Evolutionary conservation across 1,140 invertebrate species (phyloP).

Genomic region (Drosophila serrata): DNA sequence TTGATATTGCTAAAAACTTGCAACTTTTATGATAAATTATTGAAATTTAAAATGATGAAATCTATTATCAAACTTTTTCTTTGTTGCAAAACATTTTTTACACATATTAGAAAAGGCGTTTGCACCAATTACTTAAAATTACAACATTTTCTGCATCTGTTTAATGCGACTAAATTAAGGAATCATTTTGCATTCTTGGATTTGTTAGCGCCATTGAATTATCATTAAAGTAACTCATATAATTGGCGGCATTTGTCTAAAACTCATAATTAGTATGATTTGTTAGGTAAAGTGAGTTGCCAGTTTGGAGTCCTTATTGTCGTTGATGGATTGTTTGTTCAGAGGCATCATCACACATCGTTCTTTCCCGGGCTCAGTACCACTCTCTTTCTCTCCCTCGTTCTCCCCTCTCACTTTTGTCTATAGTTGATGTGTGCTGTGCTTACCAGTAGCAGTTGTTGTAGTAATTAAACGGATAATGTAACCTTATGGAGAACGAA

Average conservation of each 20-base stretch:
- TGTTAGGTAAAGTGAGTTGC: slow-evolving; percentile 13
- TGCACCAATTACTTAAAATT: not conserved
- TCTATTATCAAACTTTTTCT: not conserved
- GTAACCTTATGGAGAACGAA: slow-evolving; percentile 82
- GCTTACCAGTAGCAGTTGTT: slow-evolving; percentile 82
- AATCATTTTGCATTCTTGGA: not conserved
- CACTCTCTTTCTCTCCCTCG: slow-evolving; percentile 8
- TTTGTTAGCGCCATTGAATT: slow-evolving; percentile 4
- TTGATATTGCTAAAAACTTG: not conserved
- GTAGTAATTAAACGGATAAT: slow-evolving; percentile 85
- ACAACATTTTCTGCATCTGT: not conserved
- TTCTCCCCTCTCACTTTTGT: slow-evolving; percentile 10
- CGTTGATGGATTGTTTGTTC: slow-evolving; percentile 18
- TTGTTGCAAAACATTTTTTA: not conserved
- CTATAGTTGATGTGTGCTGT: slow-evolving; percentile 28
- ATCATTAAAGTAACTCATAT: not conserved
- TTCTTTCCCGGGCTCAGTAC: slow-evolving; percentile 19
- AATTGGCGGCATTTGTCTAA: slow-evolving; percentile 7
- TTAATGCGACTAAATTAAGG: not conserved
- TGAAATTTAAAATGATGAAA: slow-evolving; percentile 2
- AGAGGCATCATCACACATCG: slow-evolving; percentile 38
- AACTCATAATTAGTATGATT: not conserved
- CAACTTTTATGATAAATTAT: not conserved
- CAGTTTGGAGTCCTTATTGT: slow-evolving; percentile 44
- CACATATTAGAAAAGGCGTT: not conserved